A percentile compares a stretch with the other conserved stretches of the same genome.
Evolutionary conservation across 2,113 vertebrate genomes (phyloP).

Genomic region (Oryzias javanicus): DNA sequence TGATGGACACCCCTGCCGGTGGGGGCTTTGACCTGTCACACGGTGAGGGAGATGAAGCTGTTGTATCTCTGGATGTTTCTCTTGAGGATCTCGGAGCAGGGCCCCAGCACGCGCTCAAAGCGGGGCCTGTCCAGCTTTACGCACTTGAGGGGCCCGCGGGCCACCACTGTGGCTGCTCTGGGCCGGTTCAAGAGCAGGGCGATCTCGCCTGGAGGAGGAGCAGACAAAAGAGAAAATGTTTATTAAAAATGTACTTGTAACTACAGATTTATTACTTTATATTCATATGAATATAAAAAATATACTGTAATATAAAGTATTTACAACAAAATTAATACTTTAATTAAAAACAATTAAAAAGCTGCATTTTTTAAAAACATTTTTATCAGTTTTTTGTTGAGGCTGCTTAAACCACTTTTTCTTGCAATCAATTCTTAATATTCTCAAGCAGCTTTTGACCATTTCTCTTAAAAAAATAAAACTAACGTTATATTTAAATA

Average conservation of each 20-base stretch:
- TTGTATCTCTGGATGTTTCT: conserved; percentile 98
- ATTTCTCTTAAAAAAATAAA: not conserved
- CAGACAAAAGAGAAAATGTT: too few species aligned
- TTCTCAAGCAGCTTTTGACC: too few species aligned
- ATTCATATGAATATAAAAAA: too few species aligned
- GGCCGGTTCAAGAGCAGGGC: conserved; percentile 91
- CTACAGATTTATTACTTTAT: not conserved
- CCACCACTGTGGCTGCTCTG: conserved; percentile 92
- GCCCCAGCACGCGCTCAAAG: conserved; percentile 94
- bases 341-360: too few species aligned
- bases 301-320: too few species aligned
- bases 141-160: conserved; percentile 91
- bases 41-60: conserved; percentile 97
- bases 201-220: conserved; percentile 84
- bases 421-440: too few species aligned
- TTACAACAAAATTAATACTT: too few species aligned
- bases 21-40: conserved; percentile 72
- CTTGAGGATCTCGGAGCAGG: conserved; percentile 96
- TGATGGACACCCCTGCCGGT: conserved; percentile 52
- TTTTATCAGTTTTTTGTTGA: too few species aligned
- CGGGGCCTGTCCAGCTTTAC: conserved; percentile 95
- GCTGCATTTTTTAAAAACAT: too few species aligned
- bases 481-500: not conserved
- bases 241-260: not conserved
- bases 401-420: too few species aligned